Evolutionary conservation across 2,888 invertebrate species (phyloP).

Genomic region (Drosophila kanekoi): DNA sequence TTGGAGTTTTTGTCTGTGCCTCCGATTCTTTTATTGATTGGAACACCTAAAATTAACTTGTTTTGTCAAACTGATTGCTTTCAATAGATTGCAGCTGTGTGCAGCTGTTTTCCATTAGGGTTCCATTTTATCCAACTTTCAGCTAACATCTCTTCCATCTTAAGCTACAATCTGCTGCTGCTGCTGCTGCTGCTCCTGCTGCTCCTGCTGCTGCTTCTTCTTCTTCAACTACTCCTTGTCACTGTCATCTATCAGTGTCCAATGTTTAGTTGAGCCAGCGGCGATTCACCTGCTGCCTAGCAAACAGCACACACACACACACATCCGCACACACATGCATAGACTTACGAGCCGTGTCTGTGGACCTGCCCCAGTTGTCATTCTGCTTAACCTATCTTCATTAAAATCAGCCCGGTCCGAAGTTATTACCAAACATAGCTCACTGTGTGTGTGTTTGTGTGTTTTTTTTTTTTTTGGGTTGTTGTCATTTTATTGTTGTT

Average conservation of each 20-base stretch:
- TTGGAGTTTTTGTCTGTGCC: background rate
- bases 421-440: slow-evolving; percentile 48
- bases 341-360: slow-evolving; percentile 5
- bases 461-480: background rate
- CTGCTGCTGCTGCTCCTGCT: background rate
- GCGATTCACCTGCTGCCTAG: slow-evolving; percentile 46
- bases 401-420: slow-evolving; percentile 55
- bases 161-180: slow-evolving; percentile 19
- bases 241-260: slow-evolving; percentile 59
- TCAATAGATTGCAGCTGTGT: slow-evolving; percentile 37
- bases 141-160: slow-evolving; percentile 8
- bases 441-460: slow-evolving; percentile 14
- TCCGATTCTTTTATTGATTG: slow-evolving; percentile 29
- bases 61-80: slow-evolving; percentile 38
- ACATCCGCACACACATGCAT: slow-evolving; percentile 3
- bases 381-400: slow-evolving; percentile 58
- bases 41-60: slow-evolving; percentile 8
- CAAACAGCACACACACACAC: slow-evolving; percentile 11
- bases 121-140: background rate
- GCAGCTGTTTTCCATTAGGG: slow-evolving; percentile 38
- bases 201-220: slow-evolving; percentile 1
- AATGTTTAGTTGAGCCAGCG: slow-evolving; percentile 32
- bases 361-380: slow-evolving; percentile 54
- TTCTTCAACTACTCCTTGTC: slow-evolving; percentile 46
- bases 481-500: slow-evolving; percentile 23